Evolutionary conservation across 2,888 invertebrate species (phyloP), one percentile per base, ranked within the genome.

Genomic region (Graphium colonna): DNA sequence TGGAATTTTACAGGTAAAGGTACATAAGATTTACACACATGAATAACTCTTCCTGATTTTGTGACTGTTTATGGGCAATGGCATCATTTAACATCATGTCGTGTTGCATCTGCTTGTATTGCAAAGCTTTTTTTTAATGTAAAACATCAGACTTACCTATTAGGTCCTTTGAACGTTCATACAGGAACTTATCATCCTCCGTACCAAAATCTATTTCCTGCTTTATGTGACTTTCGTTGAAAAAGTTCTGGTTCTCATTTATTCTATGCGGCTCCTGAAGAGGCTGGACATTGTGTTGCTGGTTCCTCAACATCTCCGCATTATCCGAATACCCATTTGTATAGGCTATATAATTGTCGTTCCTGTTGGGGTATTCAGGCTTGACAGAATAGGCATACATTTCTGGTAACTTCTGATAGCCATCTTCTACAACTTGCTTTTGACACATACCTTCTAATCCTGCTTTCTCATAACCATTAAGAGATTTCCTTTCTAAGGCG

Each of bases 181-280:
- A 88, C 36, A 74, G 9, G 50, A 75, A 83, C 43, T 83, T 84
- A 0, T 85, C 86, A 1, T 88, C 88, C 0, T 87, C 88, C 0
- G 61, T 68, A 0, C 66, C 74, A 0, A 82, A 70, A 44, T 87
- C 85, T 1, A 82, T 73, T 36, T 87, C 88, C 15, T 82, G 84
- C 36, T 89, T 89, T 67, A 89, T 88, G 50, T 80, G 80, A 15
- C 69, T 80, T 31, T 86, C 88, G 41, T 78, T 80, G 51, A 85
- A 87, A 33, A 85, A 85, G 18, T 78, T 82, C 64, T 83, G 85
- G 31, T 77, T 82, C 33, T 84, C 87, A 0, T 65, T 77, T 1
- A 78, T 59, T 21, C 82, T 64, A 39, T 83, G 84, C 28, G 79
- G 82, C 2, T 85, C 79, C 1, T 87, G 88, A 0, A 87, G 36